Percentiles rank a stretch among this genome's conserved stretches.
These are phyloP conservation scores for Tringa solitaria DNA, from an alignment of 2,113 vertebrate genomes.

Conservation along the genomic window DNA sequence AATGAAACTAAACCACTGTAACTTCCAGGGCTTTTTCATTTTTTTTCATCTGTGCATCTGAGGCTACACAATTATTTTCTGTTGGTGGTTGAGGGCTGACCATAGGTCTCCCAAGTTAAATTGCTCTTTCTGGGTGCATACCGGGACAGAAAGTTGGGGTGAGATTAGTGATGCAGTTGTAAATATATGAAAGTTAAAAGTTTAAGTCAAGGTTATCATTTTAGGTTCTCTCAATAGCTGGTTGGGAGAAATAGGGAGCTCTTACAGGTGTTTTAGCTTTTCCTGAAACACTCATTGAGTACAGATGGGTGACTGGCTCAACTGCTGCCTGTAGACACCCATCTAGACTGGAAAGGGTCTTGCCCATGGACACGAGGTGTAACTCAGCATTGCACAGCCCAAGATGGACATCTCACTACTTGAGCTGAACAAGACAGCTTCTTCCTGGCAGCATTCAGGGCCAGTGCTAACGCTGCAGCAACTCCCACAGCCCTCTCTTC, in stretches of 20 bases:
- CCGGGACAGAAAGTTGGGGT: not conserved
- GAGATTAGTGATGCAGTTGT: too few relatives aligned
- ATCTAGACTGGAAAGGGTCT: not conserved
- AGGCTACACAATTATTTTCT: not conserved
- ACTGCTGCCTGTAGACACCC: not conserved
- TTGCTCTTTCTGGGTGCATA: not conserved
- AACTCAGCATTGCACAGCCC: not conserved
- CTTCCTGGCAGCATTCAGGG: not conserved
- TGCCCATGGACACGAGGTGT: not conserved
- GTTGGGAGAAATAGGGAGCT: not conserved
- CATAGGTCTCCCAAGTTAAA: not conserved
- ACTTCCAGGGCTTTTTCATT: not conserved
- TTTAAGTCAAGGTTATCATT: not conserved
- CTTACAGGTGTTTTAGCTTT: not conserved
- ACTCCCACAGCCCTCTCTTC: not conserved
- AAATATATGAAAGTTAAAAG: not conserved
- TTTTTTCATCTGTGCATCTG: not conserved
- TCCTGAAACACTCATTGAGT: not conserved
- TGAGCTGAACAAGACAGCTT: not conserved
- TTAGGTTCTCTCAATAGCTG: not conserved
- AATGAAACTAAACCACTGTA: not conserved
- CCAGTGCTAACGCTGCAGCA: rapidly evolving
- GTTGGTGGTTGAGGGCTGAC: not conserved
- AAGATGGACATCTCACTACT: not conserved
- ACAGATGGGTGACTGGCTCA: not conserved